Percentiles rank a stretch among this genome's conserved stretches.
These are phyloP conservation scores for Erpornis zantholeuca DNA, from an alignment of 2,113 vertebrate genomes.

Conservation along the genomic window DNA sequence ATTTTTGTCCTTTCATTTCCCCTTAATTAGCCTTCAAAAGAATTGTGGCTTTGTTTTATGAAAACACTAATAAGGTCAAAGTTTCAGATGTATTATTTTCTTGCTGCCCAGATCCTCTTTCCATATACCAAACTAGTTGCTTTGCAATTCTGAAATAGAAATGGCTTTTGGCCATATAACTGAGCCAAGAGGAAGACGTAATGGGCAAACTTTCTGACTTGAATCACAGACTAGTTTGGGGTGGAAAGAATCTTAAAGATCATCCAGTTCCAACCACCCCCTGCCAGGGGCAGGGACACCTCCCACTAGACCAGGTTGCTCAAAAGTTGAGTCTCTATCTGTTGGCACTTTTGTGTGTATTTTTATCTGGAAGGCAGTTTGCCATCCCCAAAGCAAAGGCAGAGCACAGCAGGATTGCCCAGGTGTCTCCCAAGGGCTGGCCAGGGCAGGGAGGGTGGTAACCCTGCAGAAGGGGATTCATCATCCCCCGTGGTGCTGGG, in stretches of 20 bases:
- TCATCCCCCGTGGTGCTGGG: not conserved
- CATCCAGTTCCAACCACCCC: not conserved
- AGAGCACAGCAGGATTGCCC: rapidly evolving
- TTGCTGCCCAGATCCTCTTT: not conserved
- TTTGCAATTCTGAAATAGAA: not conserved
- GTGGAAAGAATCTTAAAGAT: not conserved
- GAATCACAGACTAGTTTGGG: not conserved
- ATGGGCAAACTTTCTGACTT: not conserved
- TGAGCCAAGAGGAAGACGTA: rapidly evolving
- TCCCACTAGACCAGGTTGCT: not conserved
- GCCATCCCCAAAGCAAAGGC: not conserved
- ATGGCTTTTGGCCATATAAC: not conserved
- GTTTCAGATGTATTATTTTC: not conserved
- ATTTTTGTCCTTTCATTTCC: not conserved
- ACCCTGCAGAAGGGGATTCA: not conserved
- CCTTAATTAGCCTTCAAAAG: not conserved
- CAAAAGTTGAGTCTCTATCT: not conserved
- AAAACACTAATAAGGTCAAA: not conserved
- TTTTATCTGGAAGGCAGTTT: not conserved
- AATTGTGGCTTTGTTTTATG: not conserved
- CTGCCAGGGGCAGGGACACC: not conserved
- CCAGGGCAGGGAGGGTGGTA: not conserved
- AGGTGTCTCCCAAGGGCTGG: not conserved
- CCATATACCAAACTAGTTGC: not conserved
- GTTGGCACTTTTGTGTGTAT: rapidly evolving